Conservation (phyloP, 2,888 invertebrate genomes). For the Phyllotreta striolata region DNA sequence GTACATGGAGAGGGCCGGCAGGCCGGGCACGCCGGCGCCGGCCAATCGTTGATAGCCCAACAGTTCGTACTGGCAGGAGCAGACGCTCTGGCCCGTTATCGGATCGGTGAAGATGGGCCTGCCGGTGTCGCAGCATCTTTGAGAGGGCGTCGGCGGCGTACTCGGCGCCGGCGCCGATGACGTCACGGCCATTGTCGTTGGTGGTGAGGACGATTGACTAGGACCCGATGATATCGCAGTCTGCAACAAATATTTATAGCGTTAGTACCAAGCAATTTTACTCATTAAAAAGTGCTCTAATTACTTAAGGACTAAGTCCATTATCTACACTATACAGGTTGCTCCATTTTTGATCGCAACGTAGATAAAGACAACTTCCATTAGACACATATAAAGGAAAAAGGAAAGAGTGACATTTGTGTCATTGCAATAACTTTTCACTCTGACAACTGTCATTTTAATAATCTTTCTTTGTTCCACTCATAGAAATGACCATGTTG, state of each 20-base stretch:
- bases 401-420: too few relatives aligned
- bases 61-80: conserved; percentile 91
- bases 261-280: not conserved
- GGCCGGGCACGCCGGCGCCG: conserved; percentile 67
- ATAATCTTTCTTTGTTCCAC: too few relatives aligned
- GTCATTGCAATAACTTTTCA: too few relatives aligned
- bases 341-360: too few relatives aligned
- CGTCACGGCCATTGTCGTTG: conserved; percentile 60
- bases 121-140: conserved; percentile 90
- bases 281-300: too few relatives aligned
- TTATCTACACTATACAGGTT: too few relatives aligned
- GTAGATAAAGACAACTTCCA: too few relatives aligned
- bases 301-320: too few relatives aligned
- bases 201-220: conserved; percentile 51
- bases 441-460: too few relatives aligned
- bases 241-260: conserved; percentile 49
- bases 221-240: conserved; percentile 64
- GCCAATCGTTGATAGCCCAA: conserved; percentile 84
- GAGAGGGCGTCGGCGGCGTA: conserved; percentile 61
- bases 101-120: conserved; percentile 91
- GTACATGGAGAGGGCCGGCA: conserved; percentile 82
- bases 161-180: conserved; percentile 62
- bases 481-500: too few relatives aligned
- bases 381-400: too few relatives aligned
- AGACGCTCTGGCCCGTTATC: conserved; percentile 86